These are phyloP conservation scores for Sebastes trivittatus DNA, from an alignment of 2,797 vertebrate genomes.

Conservation along the genomic window DNA sequence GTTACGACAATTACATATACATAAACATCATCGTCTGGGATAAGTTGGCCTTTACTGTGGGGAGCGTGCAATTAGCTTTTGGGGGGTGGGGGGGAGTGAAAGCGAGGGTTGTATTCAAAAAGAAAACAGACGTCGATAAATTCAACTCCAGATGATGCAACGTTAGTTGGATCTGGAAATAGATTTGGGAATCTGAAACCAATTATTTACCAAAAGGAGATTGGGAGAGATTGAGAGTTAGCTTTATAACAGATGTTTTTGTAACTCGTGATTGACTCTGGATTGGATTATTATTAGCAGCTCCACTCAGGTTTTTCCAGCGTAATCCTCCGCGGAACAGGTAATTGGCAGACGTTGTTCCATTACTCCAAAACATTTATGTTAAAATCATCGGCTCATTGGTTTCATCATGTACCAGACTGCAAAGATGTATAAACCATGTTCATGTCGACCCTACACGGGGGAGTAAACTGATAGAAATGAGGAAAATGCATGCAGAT, in stretches of 20 bases:
- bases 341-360: constrained; percentile 57
- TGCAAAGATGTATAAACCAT: constrained; percentile 20
- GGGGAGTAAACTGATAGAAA: neutral
- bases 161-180: constrained; percentile 65
- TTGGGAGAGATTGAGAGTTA: constrained; percentile 61
- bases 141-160: constrained; percentile 69
- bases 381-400: constrained; percentile 35
- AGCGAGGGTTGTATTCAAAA: constrained; percentile 54
- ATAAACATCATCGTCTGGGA: constrained; percentile 69
- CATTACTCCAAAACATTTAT: constrained; percentile 46
- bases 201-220: constrained; percentile 71
- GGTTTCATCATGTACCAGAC: constrained; percentile 22
- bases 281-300: constrained; percentile 68
- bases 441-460: neutral
- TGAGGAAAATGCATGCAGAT: neutral
- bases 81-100: constrained; percentile 32
- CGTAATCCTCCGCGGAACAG: constrained; percentile 55
- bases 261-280: constrained; percentile 66
- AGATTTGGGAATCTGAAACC: constrained; percentile 70
- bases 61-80: constrained; percentile 54
- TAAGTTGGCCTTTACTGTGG: constrained; percentile 59
- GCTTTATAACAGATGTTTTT: constrained; percentile 74
- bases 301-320: constrained; percentile 48
- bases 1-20: constrained; percentile 58
- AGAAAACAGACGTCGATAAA: constrained; percentile 65